Percentiles rank a stretch among this genome's conserved stretches.
These are phyloP conservation scores for Lutraria lutraria DNA, from an alignment of 2,888 invertebrate species.

Conservation along the genomic window DNA sequence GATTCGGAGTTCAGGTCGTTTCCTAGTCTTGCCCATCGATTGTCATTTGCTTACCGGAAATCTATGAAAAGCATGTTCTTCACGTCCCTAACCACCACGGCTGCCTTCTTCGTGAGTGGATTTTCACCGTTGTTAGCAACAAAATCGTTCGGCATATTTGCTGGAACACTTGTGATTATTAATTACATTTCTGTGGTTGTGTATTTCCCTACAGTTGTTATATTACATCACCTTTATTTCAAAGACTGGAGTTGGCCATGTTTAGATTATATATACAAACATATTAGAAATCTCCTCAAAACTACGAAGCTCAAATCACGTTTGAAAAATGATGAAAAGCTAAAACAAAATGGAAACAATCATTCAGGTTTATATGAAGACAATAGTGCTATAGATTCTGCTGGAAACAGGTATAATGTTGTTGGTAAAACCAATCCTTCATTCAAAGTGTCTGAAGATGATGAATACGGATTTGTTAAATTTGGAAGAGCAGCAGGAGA, in stretches of 20 bases:
- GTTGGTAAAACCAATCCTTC: conserved; percentile 55
- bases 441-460: conserved; percentile 39
- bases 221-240: conserved; percentile 75
- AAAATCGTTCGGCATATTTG: conserved; percentile 81
- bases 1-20: conserved; percentile 65
- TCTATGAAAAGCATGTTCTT: conserved; percentile 77
- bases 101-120: conserved; percentile 78
- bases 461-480: conserved; percentile 60
- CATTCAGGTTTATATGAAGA: conserved; percentile 45
- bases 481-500: not conserved
- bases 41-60: conserved; percentile 76
- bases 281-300: not conserved
- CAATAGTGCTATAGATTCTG: conserved; percentile 53
- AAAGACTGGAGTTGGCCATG: conserved; percentile 69
- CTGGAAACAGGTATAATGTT: conserved; percentile 56
- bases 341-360: not conserved
- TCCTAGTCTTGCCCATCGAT: conserved; percentile 72
- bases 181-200: conserved; percentile 79
- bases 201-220: conserved; percentile 76
- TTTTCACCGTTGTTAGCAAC: conserved; percentile 79
- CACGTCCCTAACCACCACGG: conserved; percentile 78
- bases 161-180: conserved; percentile 77
- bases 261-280: conserved; percentile 26
- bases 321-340: not conserved
- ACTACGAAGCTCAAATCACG: not conserved